These are phyloP conservation scores for Exaiptasia diaphana DNA, from an alignment of 64 coral and sea anemone species.

Conservation along the genomic window DNA sequence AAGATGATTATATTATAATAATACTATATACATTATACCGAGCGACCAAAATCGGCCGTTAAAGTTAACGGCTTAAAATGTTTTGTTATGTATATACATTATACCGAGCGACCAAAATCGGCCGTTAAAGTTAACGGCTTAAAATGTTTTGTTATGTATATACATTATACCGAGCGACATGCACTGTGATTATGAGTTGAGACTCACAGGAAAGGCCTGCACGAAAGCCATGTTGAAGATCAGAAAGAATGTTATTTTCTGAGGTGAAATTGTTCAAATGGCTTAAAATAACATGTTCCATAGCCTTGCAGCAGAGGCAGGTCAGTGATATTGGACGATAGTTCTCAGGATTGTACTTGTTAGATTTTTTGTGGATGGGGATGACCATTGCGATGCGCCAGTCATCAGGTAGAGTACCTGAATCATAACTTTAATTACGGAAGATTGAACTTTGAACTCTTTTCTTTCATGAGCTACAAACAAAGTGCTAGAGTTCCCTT, in stretches of 20 bases:
- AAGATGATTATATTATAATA: too few species aligned
- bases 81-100: too few species aligned
- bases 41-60: too few species aligned
- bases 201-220: conserved; percentile 6
- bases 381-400: conserved; percentile 15
- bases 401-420: background rate
- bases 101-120: too few species aligned
- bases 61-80: too few species aligned
- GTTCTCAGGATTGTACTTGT: background rate
- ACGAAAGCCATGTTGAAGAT: conserved; percentile 7
- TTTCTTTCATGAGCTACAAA: too few species aligned
- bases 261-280: background rate
- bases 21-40: too few species aligned
- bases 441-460: too few species aligned
- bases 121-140: too few species aligned
- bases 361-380: background rate
- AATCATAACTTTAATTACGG: conserved; percentile 1
- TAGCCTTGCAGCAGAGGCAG: conserved; percentile 20
- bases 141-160: too few species aligned
- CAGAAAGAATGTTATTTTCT: background rate
- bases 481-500: too few species aligned
- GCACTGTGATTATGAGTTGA: background rate
- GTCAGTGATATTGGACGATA: conserved; percentile 25
- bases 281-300: conserved; percentile 23
- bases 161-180: too few species aligned